Evolutionary conservation across 2,888 invertebrate genomes (phyloP).

Genomic region (Drosophila flavopinicola): DNA sequence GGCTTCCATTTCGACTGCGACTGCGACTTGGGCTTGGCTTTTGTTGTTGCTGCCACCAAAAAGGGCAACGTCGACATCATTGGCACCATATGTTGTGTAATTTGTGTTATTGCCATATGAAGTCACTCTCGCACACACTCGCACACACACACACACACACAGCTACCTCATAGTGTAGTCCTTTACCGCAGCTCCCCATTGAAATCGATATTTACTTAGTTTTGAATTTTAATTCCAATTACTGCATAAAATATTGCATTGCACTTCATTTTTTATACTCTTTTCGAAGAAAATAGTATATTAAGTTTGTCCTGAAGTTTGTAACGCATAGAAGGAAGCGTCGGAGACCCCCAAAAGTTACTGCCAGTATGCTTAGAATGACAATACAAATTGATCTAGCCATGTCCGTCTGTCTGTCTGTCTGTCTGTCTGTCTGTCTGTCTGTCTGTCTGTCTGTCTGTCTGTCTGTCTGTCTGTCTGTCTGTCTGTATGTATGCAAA

Average conservation of each 20-base stretch:
- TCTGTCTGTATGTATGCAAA: too few species aligned
- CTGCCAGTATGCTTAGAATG: too few species aligned
- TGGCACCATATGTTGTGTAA: constrained; percentile 85
- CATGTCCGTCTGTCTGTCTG: too few species aligned
- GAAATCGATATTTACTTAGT: constrained; percentile 77
- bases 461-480: too few species aligned
- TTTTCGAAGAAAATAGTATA: too few species aligned
- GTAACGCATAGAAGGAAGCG: too few species aligned
- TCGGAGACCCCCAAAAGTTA: too few species aligned
- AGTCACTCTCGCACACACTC: constrained; percentile 52
- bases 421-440: too few species aligned
- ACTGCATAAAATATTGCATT: constrained; percentile 71
- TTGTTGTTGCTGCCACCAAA: constrained; percentile 70
- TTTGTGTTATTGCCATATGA: constrained; percentile 84
- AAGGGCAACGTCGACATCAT: constrained; percentile 82
- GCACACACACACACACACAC: constrained; percentile 12
- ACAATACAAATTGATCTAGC: too few species aligned
- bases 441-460: too few species aligned
- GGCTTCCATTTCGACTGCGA: constrained; percentile 7
- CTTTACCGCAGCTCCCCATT: constrained; percentile 16
- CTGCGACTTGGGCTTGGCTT: constrained; percentile 37
- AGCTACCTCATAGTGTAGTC: constrained; percentile 16
- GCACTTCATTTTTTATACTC: too few species aligned
- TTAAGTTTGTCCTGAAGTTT: too few species aligned
- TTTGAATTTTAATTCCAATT: constrained; percentile 77